These are phyloP conservation scores for Lasiurus borealis DNA, from an alignment of 2,113 vertebrate genomes.

Conservation along the genomic window DNA sequence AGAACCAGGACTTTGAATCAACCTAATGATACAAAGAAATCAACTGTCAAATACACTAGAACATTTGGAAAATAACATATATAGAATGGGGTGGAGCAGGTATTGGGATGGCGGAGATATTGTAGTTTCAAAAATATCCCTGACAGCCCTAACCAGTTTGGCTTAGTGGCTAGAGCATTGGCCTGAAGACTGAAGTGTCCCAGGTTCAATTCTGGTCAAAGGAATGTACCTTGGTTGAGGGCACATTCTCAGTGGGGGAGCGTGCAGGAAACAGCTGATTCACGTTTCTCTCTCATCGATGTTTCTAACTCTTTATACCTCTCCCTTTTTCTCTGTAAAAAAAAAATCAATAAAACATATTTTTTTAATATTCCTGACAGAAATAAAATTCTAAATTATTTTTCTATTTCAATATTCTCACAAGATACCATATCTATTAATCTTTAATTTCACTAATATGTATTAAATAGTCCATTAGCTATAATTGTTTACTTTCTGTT, in stretches of 20 bases:
- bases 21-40: neutral
- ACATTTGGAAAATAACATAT: neutral
- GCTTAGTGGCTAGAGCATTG: too few species aligned
- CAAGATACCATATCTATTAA: neutral
- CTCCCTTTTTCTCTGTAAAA: too few species aligned
- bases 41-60: conserved; percentile 13
- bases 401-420: neutral
- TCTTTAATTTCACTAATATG: neutral
- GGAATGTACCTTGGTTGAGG: too few species aligned
- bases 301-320: too few species aligned
- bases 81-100: neutral
- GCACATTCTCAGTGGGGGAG: too few species aligned
- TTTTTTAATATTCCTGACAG: neutral
- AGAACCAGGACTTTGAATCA: neutral
- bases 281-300: too few species aligned
- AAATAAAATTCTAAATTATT: conserved; percentile 11
- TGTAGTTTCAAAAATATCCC: neutral
- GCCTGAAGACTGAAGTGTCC: too few species aligned
- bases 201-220: too few species aligned
- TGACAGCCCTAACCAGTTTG: neutral
- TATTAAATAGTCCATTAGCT: neutral
- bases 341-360: too few species aligned
- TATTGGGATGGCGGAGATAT: neutral
- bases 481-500: neutral
- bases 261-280: too few species aligned